phyloP scores from a whole-genome alignment of 2,113 vertebrate species.

The Rissa tridactyla region DNA sequence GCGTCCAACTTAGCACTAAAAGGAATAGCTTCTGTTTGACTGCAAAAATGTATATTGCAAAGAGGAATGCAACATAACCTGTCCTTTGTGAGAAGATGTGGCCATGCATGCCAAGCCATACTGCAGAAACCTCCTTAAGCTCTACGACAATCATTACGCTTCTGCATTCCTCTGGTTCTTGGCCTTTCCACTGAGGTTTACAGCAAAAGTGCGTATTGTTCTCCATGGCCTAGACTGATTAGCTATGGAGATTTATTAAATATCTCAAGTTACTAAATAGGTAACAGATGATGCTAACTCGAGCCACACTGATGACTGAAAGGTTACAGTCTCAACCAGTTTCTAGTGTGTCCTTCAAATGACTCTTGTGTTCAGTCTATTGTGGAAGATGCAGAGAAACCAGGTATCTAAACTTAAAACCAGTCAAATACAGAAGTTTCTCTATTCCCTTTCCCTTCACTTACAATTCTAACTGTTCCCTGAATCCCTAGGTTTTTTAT shows the following conservation, averaged over 20 bases:
- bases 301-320: background rate
- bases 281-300: background rate
- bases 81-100: background rate
- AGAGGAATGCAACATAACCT: background rate
- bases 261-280: background rate
- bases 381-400: background rate
- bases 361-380: background rate
- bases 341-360: background rate
- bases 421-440: background rate
- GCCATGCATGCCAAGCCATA: rapidly evolving
- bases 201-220: background rate
- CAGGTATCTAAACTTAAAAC: background rate
- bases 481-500: background rate
- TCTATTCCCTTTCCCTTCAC: background rate
- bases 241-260: background rate
- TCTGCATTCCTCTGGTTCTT: background rate
- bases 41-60: background rate
- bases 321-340: background rate
- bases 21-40: background rate
- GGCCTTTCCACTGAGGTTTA: background rate
- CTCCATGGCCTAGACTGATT: background rate
- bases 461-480: background rate
- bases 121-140: background rate
- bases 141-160: background rate
- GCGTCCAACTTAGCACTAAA: background rate